Percentiles rank a stretch among this genome's conserved stretches.
Conservation (phyloP, 2,113 vertebrate genomes). For the Gymnobelideus leadbeateri region DNA sequence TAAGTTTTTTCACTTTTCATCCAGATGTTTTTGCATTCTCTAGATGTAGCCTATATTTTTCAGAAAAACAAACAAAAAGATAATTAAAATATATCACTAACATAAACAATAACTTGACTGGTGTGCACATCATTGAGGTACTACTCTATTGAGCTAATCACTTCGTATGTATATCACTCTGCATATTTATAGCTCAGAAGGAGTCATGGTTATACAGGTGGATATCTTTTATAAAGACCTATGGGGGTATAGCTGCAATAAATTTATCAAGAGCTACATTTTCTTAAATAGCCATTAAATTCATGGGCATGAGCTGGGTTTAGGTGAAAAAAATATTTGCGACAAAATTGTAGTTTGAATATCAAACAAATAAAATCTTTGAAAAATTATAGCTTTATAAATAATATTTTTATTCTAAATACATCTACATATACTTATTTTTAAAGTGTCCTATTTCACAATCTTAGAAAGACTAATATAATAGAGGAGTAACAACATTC, state of each 20-base stretch:
- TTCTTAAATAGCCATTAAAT: slow-evolving; percentile 18
- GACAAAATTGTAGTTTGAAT: slow-evolving; percentile 39
- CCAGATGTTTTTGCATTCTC: neutral
- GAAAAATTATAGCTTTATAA: slow-evolving; percentile 19
- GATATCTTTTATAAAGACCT: neutral
- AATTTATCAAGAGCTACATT: neutral
- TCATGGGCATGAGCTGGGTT: slow-evolving; percentile 38
- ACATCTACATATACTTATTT: slow-evolving; percentile 20
- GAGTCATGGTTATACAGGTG: neutral
- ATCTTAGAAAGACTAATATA: neutral
- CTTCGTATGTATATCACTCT: neutral
- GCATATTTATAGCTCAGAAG: neutral
- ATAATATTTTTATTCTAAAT: slow-evolving; percentile 39
- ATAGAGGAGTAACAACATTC: neutral
- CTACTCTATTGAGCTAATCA: neutral
- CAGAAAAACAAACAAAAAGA: neutral
- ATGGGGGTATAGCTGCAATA: too few relatives aligned
- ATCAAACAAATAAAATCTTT: slow-evolving; percentile 34
- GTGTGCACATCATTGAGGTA: fast-evolving
- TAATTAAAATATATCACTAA: neutral
- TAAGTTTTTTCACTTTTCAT: neutral
- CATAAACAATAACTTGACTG: neutral
- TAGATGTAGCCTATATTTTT: neutral
- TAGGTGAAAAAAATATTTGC: slow-evolving; percentile 12
- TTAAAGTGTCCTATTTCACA: neutral